Base-by-base conservation (phyloP, 2,113 vertebrate genomes). In the Propithecus coquereli region DNA sequence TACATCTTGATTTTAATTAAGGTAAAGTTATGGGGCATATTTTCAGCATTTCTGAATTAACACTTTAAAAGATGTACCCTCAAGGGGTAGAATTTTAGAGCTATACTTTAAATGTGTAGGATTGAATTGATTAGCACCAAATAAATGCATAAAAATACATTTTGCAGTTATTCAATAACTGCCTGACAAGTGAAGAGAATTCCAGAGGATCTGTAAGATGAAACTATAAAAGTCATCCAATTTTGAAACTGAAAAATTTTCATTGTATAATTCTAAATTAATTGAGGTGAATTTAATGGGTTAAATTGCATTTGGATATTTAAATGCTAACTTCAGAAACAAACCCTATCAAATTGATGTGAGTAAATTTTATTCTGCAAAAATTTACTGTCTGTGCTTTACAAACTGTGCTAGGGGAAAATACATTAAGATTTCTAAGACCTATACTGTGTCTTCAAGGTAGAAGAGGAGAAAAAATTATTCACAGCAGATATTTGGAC, bases 181-280 rank as follows among this genome's bases (percentile, higher is more conserved):
- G 59, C 10, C 32, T 47, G 54, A 77, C 16, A 81, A 94, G 50
- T n/a, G 25, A 81, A 91, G 34, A 65, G 43, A 80, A 50, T 45
- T 71, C 22, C 65, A 40, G 32, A 74, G 34, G 30, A 80, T 76
- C 16, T 34, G 3, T 30, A 88, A 97, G 37, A 52, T 57, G 50
- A 90, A 87, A 80, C 57, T 57, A 34, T 25, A 73, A 91, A 84
- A 82, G 73, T 96, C 45, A 71, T 12, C 2, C 9, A 16, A n/a
- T 83, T 94, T 68, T 87, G 34, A 88, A 90, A 52, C 14, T 18
- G 6, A 87, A 90, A 57, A 83, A 18, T 87, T 91, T 96, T 95
- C 66, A 70, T 77, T 7, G 11, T 23, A 6, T 30, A 91, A 70
- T 74, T 94, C 14, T 90, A 32, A 68, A 52, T 86, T 30, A 2